phyloP scores from a whole-genome alignment of 1,140 invertebrate species.

The Holcopasites calliopsidis region DNA sequence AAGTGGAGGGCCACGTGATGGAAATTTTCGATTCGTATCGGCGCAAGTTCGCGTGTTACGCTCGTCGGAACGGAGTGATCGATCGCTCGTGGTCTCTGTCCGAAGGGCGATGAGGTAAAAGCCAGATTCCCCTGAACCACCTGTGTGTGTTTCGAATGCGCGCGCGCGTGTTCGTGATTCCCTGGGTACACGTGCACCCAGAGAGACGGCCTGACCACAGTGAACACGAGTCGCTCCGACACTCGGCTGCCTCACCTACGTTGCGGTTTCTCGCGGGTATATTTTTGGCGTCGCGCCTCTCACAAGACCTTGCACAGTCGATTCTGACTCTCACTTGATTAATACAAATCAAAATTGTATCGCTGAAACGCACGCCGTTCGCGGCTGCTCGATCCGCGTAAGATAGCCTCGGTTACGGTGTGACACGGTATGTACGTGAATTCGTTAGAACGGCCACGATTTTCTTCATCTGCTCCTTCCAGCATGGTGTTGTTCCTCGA shows the following conservation, averaged over 20 bases:
- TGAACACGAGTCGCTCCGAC: constrained; percentile 5
- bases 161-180: constrained; percentile 4
- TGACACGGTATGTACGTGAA: neutral
- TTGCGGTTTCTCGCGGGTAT: constrained; percentile 14
- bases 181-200: constrained; percentile 45
- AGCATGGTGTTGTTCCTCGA: neutral
- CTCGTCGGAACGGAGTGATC: constrained; percentile 22
- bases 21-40: neutral
- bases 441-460: neutral
- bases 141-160: constrained; percentile 43
- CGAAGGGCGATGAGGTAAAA: constrained; percentile 28
- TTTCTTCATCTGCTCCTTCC: neutral
- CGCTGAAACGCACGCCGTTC: too few relatives aligned
- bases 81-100: constrained; percentile 29
- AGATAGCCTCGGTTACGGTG: neutral
- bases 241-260: constrained; percentile 5
- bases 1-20: neutral
- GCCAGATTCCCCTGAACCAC: constrained; percentile 40
- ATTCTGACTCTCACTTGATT: constrained; percentile 57
- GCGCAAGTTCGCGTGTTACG: neutral
- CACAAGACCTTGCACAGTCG: constrained; percentile 21
- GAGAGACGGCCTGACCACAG: neutral
- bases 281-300: constrained; percentile 44
- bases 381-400: too few relatives aligned
- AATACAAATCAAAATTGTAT: constrained; percentile 33